These are phyloP conservation scores for Camponotus fellah DNA, from an alignment of 2,888 invertebrate genomes.

Conservation along the genomic window DNA sequence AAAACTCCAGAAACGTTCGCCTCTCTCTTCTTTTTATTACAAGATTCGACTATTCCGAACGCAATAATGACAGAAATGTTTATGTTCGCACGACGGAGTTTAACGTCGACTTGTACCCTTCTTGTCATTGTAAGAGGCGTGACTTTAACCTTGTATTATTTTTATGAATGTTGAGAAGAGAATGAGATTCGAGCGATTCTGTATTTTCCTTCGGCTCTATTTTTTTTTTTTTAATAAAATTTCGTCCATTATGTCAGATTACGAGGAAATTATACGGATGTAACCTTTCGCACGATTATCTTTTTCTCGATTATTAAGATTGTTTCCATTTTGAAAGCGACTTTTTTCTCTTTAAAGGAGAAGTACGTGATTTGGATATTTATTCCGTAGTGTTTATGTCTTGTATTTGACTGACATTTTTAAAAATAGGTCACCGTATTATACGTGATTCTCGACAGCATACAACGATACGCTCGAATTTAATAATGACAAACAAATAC, in stretches of 20 bases:
- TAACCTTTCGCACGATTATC: not conserved
- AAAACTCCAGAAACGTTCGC: not conserved
- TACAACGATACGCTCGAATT: not conserved
- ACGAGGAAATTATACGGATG: not conserved
- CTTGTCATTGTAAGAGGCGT: slow-evolving; percentile 25
- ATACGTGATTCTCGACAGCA: not conserved
- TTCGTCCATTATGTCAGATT: not conserved
- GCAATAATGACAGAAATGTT: slow-evolving; percentile 20
- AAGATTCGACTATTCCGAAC: slow-evolving; percentile 23
- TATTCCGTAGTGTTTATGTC: not conserved
- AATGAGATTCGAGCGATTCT: not conserved
- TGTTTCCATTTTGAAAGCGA: not conserved
- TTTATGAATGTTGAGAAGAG: not conserved
- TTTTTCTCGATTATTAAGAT: not conserved
- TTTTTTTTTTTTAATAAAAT: not conserved
- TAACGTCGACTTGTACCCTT: not conserved
- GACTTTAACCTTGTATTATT: slow-evolving; percentile 17
- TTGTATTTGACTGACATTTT: slow-evolving; percentile 38
- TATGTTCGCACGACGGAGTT: slow-evolving; percentile 4
- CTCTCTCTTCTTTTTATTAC: not conserved
- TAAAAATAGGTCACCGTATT: slow-evolving; percentile 45
- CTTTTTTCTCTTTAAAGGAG: not conserved
- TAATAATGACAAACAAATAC: slow-evolving; percentile 22
- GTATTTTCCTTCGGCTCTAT: not conserved
- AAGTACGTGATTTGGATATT: not conserved